These are phyloP conservation scores for Rana temporaria DNA, from an alignment of 2,113 vertebrate species.

Conservation along the genomic window DNA sequence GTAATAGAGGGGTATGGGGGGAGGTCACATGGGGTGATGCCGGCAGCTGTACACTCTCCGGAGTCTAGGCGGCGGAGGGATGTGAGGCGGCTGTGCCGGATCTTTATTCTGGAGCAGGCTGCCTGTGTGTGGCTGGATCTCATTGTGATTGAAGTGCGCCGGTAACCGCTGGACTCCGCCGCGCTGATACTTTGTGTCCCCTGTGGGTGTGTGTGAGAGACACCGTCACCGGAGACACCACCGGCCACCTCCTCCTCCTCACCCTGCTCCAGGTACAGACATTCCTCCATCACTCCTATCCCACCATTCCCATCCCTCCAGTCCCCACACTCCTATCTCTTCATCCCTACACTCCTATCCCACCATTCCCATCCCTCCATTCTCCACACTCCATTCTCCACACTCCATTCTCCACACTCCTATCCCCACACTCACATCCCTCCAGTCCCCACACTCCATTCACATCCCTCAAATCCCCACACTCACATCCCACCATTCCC, in stretches of 20 bases:
- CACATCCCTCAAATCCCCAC: too few species aligned
- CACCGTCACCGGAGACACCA: not conserved
- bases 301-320: too few species aligned
- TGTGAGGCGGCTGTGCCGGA: conserved; percentile 29
- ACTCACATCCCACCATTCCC: too few species aligned
- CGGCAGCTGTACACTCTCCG: conserved; percentile 35
- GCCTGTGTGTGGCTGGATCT: conserved; percentile 39
- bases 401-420: too few species aligned
- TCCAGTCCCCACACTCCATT: too few species aligned
- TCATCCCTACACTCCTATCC: too few species aligned
- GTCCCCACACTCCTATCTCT: too few species aligned
- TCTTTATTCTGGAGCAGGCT: conserved; percentile 23
- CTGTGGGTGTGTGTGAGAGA: not conserved
- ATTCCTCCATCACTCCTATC: too few species aligned
- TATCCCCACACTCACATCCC: too few species aligned
- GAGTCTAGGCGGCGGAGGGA: not conserved
- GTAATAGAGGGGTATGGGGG: not conserved
- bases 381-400: too few species aligned
- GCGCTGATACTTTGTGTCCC: not conserved
- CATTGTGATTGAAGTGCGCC: conserved; percentile 49
- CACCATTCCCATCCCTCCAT: too few species aligned
- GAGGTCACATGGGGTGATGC: conserved; percentile 35
- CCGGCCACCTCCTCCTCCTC: too few species aligned
- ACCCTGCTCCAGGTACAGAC: conserved; percentile 31
- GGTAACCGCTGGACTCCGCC: not conserved